phyloP scores from a whole-genome alignment of 2,888 invertebrate genomes.

The Drosophila mimica region DNA sequence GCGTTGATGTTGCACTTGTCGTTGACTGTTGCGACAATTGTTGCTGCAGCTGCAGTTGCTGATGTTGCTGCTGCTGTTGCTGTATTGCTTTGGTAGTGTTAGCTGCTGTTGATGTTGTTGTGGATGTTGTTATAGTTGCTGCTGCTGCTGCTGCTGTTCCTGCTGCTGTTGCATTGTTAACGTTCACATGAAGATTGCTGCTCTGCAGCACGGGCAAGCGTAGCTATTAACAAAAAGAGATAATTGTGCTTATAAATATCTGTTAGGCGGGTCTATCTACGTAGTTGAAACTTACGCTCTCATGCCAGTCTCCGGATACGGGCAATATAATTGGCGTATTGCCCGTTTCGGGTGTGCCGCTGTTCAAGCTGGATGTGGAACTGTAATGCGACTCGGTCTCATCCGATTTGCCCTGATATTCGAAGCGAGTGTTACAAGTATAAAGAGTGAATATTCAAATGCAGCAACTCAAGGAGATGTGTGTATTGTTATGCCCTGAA shows the following conservation, averaged over 20 bases:
- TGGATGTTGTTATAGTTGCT: slow-evolving; percentile 62
- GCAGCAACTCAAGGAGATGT: neutral
- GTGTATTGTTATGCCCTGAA: neutral
- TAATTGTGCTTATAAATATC: neutral
- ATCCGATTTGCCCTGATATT: slow-evolving; percentile 79
- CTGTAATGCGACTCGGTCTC: slow-evolving; percentile 87
- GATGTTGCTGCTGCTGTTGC: slow-evolving; percentile 73
- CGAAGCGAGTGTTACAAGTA: neutral
- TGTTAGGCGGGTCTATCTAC: neutral
- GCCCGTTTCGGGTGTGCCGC: slow-evolving; percentile 85
- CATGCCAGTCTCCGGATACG: slow-evolving; percentile 82
- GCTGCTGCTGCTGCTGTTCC: slow-evolving; percentile 49
- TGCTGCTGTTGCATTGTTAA: slow-evolving; percentile 44
- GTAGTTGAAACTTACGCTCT: slow-evolving; percentile 74
- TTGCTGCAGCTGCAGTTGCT: slow-evolving; percentile 42
- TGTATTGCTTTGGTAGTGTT: slow-evolving; percentile 55
- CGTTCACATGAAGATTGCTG: slow-evolving; percentile 71
- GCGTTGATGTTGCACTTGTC: slow-evolving; percentile 58
- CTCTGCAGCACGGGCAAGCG: slow-evolving; percentile 78
- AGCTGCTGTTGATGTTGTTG: slow-evolving; percentile 57
- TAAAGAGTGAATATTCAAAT: neutral
- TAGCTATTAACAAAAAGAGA: slow-evolving; percentile 48
- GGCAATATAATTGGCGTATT: slow-evolving; percentile 71
- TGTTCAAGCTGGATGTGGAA: slow-evolving; percentile 88
- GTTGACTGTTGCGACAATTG: slow-evolving; percentile 50